These are phyloP conservation scores for Equus przewalskii DNA, from an alignment of 2,113 vertebrate species.

Conservation along the genomic window DNA sequence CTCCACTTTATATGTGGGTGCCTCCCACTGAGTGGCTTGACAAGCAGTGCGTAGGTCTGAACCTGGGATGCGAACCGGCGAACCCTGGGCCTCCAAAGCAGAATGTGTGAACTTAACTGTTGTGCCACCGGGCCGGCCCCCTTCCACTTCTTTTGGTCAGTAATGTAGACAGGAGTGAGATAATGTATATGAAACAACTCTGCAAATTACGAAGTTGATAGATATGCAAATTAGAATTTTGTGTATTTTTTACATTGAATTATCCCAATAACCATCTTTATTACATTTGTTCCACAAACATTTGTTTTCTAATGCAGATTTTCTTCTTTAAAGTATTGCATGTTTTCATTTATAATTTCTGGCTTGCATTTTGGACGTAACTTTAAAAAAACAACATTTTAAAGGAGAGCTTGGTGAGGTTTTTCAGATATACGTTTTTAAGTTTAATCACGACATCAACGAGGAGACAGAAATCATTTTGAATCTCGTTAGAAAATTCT, in stretches of 20 bases:
- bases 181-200: neutral
- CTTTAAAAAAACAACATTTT: neutral
- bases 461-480: neutral
- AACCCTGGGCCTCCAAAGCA: too few species aligned
- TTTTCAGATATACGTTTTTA: constrained; percentile 4
- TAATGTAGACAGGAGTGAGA: neutral
- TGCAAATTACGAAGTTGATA: neutral
- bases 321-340: neutral
- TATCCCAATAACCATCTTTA: neutral
- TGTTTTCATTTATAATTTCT: neutral
- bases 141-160: neutral
- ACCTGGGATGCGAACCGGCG: too few species aligned
- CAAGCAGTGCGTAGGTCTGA: too few species aligned
- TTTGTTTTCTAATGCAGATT: constrained; percentile 23
- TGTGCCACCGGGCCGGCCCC: neutral
- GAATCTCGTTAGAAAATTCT: neutral
- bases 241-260: neutral
- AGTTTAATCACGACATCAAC: neutral
- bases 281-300: neutral
- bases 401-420: neutral
- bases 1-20: too few species aligned
- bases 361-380: neutral
- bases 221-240: neutral
- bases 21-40: too few species aligned
- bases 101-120: too few species aligned